Evolutionary conservation across 2,888 invertebrate genomes (phyloP).

Genomic region (Drosophila recens): DNA sequence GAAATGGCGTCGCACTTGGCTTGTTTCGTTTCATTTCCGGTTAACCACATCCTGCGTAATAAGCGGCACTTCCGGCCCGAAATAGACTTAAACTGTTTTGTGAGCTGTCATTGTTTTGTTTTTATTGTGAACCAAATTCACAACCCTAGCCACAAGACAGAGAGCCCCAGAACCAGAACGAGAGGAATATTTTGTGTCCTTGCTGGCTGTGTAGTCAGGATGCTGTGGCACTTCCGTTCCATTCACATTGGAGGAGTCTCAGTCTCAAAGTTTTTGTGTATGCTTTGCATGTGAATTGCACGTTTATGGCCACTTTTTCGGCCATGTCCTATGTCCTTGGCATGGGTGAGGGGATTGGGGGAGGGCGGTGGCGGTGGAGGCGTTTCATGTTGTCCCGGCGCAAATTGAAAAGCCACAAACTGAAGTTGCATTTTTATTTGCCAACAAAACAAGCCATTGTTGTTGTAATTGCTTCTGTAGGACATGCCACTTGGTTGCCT

Average conservation of each 20-base stretch:
- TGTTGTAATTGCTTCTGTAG: constrained; percentile 77
- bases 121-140: constrained; percentile 78
- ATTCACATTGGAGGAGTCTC: constrained; percentile 28
- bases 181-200: constrained; percentile 25
- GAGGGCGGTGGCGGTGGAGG: too few relatives aligned
- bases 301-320: constrained; percentile 70
- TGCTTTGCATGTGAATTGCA: constrained; percentile 81
- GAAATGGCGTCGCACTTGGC: constrained; percentile 68
- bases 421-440: constrained; percentile 76
- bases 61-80: constrained; percentile 76
- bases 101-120: constrained; percentile 68
- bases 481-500: constrained; percentile 55
- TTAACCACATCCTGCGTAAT: constrained; percentile 82
- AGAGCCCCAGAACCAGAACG: neutral
- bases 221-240: constrained; percentile 67
- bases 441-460: constrained; percentile 56
- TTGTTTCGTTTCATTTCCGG: constrained; percentile 81
- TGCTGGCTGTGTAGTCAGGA: constrained; percentile 57
- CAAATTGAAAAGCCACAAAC: constrained; percentile 76
- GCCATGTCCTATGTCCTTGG: constrained; percentile 42
- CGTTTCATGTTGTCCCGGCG: constrained; percentile 37
- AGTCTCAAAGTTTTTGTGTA: constrained; percentile 54
- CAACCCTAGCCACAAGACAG: constrained; percentile 50
- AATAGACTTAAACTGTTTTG: constrained; percentile 78
- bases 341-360: neutral